Conservation (phyloP, 2,113 vertebrate species). For the Xiphophorus maculatus region DNA sequence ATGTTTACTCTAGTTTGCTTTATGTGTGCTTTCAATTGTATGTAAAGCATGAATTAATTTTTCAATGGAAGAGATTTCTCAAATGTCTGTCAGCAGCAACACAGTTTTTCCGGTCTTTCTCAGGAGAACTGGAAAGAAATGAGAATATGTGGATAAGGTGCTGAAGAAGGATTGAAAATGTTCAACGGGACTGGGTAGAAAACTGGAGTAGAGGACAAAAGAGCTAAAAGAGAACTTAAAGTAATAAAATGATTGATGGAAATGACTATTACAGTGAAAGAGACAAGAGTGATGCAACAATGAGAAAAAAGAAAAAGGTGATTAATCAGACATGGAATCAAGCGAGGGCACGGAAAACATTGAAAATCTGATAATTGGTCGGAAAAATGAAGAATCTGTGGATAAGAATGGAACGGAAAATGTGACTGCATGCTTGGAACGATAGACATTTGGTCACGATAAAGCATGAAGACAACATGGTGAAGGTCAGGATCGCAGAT, state of each 20-base stretch:
- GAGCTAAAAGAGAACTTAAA: conserved; percentile 20
- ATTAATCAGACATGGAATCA: neutral
- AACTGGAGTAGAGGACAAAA: conserved; percentile 6
- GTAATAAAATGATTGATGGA: conserved; percentile 41
- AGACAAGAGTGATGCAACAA: conserved; percentile 32
- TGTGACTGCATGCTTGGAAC: neutral
- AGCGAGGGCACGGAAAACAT: neutral
- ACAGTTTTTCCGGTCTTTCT: neutral
- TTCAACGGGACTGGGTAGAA: neutral
- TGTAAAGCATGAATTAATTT: conserved; percentile 11
- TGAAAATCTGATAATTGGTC: conserved; percentile 24
- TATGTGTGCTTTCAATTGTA: conserved; percentile 22
- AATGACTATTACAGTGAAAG: conserved; percentile 10
- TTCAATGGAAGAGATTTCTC: conserved; percentile 21
- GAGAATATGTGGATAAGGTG: conserved; percentile 27
- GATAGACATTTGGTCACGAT: neutral
- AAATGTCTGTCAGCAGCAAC: conserved; percentile 15
- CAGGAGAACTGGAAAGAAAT: conserved; percentile 27
- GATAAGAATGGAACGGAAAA: neutral
- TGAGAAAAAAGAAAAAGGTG: conserved; percentile 16
- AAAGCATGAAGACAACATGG: conserved; percentile 1
- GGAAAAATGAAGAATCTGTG: conserved; percentile 14
- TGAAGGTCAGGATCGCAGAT: neutral
- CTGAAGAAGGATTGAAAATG: conserved; percentile 21
- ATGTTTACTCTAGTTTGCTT: conserved; percentile 19